Evolutionary conservation across 2,113 vertebrate genomes (phyloP).

Genomic region (Turnix velox): DNA sequence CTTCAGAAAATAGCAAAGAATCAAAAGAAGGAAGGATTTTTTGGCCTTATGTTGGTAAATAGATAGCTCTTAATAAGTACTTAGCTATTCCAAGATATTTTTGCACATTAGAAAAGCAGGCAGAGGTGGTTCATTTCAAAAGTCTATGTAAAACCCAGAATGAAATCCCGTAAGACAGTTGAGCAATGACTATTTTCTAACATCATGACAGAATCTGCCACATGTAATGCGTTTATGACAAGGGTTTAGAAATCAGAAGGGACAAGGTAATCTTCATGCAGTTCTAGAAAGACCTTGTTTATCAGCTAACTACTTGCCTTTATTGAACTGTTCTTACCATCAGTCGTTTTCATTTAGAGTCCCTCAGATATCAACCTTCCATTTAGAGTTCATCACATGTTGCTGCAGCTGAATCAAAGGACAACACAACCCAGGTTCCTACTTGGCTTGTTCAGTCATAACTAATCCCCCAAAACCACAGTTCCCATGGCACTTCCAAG

Average conservation of each 20-base stretch:
- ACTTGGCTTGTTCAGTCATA: neutral
- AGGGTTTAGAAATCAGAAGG: neutral
- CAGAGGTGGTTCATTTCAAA: neutral
- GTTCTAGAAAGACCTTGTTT: neutral
- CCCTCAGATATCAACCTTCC: neutral
- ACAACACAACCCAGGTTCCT: neutral
- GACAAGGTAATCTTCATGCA: neutral
- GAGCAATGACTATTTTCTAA: neutral
- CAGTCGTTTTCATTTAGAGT: neutral
- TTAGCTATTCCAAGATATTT: neutral
- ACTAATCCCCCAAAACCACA: neutral
- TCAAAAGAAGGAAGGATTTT: neutral
- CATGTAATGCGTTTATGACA: slow-evolving; percentile 8
- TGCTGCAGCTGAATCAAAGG: neutral
- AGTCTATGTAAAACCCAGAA: neutral
- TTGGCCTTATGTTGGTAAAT: neutral
- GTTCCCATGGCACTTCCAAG: neutral
- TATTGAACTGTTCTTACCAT: neutral
- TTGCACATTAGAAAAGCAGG: neutral
- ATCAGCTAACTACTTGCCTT: neutral
- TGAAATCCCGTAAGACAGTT: neutral
- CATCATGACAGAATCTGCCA: neutral
- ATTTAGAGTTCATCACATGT: neutral
- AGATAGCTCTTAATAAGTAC: neutral
- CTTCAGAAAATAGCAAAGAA: neutral